phyloP scores from a whole-genome alignment of 1,140 invertebrate species.

The Diorhabda elongata region DNA sequence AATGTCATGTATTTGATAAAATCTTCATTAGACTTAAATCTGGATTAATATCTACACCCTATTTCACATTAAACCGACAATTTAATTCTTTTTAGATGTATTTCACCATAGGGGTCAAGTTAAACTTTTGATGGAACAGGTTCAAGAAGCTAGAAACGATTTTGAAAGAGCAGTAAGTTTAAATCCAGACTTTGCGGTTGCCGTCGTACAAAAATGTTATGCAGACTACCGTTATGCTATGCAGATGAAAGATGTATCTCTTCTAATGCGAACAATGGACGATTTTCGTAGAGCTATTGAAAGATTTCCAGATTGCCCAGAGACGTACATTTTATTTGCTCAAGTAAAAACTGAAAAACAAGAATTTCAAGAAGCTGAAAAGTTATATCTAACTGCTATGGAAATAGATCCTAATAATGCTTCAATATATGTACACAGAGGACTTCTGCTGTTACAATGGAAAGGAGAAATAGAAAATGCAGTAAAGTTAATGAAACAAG shows the following conservation, averaged over 20 bases:
- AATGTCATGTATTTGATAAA: not conserved
- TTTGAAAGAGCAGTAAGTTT: conserved; percentile 78
- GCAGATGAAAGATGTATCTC: conserved; percentile 51
- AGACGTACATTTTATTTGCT: conserved; percentile 78
- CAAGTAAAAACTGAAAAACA: conserved; percentile 74
- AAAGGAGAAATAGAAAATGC: conserved; percentile 76
- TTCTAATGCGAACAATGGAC: conserved; percentile 59
- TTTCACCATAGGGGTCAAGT: conserved; percentile 67
- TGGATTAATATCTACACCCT: no score
- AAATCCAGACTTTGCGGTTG: conserved; percentile 77
- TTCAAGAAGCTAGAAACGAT: conserved; percentile 73
- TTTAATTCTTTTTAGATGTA: conserved; percentile 36
- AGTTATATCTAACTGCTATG: conserved; percentile 75
- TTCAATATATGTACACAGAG: conserved; percentile 81
- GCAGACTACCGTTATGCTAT: conserved; percentile 71
- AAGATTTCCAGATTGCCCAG: conserved; percentile 77
- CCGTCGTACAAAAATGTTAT: conserved; percentile 84
- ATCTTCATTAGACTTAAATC: not conserved
- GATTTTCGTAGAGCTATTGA: conserved; percentile 71
- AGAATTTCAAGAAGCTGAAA: conserved; percentile 76
- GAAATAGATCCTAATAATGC: conserved; percentile 82
- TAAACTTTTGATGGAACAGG: conserved; percentile 73
- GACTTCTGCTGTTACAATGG: conserved; percentile 78
- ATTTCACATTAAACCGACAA: not conserved
- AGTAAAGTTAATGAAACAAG: conserved; percentile 72